Base-by-base conservation (phyloP, 2,797 vertebrate species). In the Labeo calbasu region DNA sequence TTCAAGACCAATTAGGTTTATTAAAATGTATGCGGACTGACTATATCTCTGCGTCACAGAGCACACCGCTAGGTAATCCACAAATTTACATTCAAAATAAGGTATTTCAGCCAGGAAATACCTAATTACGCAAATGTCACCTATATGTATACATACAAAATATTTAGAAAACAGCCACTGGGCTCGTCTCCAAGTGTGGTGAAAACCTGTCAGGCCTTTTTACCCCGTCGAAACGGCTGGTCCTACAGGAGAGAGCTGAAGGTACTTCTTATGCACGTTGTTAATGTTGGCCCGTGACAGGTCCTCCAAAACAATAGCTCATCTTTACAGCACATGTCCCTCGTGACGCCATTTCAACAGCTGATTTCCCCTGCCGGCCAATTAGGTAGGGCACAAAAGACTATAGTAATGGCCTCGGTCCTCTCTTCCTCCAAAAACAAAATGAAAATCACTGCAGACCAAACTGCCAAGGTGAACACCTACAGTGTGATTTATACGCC, bases 311-410 rank as follows among this genome's bases (percentile, higher is more conserved):
- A 93, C 92, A 94, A 94, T 95, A 87, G 87, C 88, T 93, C 94
- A 92, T 90, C 92, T 91, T 88, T 90, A 90, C 91, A 89, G 92
- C 94, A 93, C 91, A 92, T 88, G 91, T 93, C 94, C 93, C 92
- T 91, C 91, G 94, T 94, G 92, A 94, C 93, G 94, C 95, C 92
- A 94, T 95, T 96, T 93, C 93, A 94, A 90, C 90, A 88, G 90
- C 88, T 96, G 94, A 96, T 97, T 97, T 98, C 97, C 96, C 96
- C 95, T 79, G 96, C 88, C 93, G 95, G 91, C 96, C 95, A 98
- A 98, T 98, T 98, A 99, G 95, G 94, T 93, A 94, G 82, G 87
- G 90, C 91, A 90, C 90, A 91, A 92, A 91, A 90, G 90, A 93
- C 91, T 90, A 87, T 87, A 87, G 90, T 88, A 90, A 90, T 89